Conservation (phyloP, 2,888 invertebrate species). For the Pegoplata infirma region DNA sequence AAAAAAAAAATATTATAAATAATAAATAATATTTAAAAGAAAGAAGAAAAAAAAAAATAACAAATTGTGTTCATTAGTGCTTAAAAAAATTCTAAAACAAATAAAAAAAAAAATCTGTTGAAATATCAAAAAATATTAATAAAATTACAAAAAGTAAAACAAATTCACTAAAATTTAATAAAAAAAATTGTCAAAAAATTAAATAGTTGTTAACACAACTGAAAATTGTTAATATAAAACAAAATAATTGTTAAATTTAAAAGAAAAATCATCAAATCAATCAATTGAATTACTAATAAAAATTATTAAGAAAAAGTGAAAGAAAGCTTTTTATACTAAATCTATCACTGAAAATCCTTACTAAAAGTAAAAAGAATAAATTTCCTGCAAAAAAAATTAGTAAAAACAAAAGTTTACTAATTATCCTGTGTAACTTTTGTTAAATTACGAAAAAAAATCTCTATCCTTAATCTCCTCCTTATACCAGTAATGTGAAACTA, state of each 20-base stretch:
- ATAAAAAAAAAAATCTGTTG: not conserved
- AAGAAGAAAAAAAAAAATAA: conserved; percentile 25
- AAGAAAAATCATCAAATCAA: not conserved
- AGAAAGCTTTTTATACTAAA: too few species aligned
- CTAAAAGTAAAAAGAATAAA: too few species aligned
- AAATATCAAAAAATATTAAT: not conserved
- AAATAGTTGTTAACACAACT: not conserved
- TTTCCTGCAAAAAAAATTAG: too few species aligned
- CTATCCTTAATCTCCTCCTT: too few species aligned
- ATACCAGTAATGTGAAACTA: conserved; percentile 15
- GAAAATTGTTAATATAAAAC: not conserved
- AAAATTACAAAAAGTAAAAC: too few species aligned
- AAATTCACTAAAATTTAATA: not conserved
- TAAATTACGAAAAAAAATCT: too few species aligned
- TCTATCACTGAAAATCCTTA: too few species aligned
- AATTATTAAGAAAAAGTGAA: too few species aligned
- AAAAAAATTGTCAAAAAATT: not conserved
- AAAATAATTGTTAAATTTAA: too few species aligned
- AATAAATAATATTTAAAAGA: not conserved
- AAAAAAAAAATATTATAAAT: conserved; percentile 13
- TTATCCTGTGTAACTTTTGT: too few species aligned
- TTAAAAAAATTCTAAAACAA: conserved; percentile 39
- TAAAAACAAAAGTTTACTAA: too few species aligned
- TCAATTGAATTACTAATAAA: too few species aligned
- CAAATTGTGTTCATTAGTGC: conserved; percentile 61